phyloP scores from a whole-genome alignment of 2,888 invertebrate species.

The Galerucella calmariensis region DNA sequence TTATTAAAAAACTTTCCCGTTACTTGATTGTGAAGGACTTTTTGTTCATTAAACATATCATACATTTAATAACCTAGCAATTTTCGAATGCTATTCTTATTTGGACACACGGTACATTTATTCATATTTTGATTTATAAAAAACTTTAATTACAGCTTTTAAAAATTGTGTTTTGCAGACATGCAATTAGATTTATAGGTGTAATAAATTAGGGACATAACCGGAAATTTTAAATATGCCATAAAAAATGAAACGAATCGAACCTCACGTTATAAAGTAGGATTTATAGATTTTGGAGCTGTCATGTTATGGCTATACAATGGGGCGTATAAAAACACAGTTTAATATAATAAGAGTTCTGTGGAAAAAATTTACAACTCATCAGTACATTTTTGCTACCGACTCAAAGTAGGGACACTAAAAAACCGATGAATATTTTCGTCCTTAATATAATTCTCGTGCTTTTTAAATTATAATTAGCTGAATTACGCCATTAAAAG shows the following conservation, averaged over 20 bases:
- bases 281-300: constrained; percentile 2
- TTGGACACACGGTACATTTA: background rate
- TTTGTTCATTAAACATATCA: no score
- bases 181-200: constrained; percentile 8
- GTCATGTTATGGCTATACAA: background rate
- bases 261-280: constrained; percentile 1
- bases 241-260: background rate
- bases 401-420: no score
- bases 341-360: background rate
- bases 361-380: background rate
- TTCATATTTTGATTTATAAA: background rate
- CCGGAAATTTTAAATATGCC: background rate
- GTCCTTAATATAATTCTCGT: no score
- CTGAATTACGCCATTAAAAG: no score
- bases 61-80: no score
- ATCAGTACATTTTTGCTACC: background rate
- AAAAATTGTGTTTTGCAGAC: background rate
- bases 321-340: background rate
- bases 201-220: constrained; percentile 2
- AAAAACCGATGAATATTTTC: no score
- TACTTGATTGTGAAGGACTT: background rate
- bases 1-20: background rate
- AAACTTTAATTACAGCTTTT: background rate
- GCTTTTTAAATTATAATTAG: no score
- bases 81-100: background rate